Evolutionary conservation across 2,113 vertebrate genomes (phyloP), one percentile per base, ranked within the genome.

Genomic region (Stegastes partitus): DNA sequence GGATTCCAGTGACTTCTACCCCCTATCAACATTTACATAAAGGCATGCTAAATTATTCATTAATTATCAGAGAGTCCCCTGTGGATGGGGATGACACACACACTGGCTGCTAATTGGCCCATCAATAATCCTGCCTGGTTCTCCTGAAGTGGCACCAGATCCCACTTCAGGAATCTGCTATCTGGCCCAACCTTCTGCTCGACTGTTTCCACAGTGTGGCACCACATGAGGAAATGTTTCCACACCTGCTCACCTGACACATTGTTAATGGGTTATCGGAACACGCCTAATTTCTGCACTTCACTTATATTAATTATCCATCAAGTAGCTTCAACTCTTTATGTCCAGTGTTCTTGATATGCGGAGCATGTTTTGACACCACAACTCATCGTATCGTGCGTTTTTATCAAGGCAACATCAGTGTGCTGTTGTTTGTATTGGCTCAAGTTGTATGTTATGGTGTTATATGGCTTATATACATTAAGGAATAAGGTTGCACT

Each of bases 71-170:
- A 90, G 82, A 75, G 79, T 86, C 92, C 92, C 94, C 85, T 26
- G 87, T 85, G 92, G 92, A 89, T 64, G 72, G 50, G 63, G 85
- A 89, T 89, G 93, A 91, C 89, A 89, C 91, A 91, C 90, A 93
- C 91, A 88, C 89, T 82, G 87, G 88, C 89, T 90, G 81, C 90
- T 95, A 95, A 95, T 95, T 95, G 94, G 93, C 84, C 88, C 92
- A 95, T 95, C 93, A 95, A 95, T 95, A 95, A 94, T 79, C 76
- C 81, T 56, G 77, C 87, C 68, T 74, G 85, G 70, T 83, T 85
- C 78, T 77, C 72, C 85, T 88, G 90, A 89, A 91, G 92, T 90
- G 93, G 82, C 81, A 80, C 82, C 81, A 68, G 77, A 87, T 91
- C 84, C 87, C 84, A 88, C 82, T 76, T 86, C 87, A 90, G 93